A percentile compares a stretch with the other conserved stretches of the same genome.
These are phyloP conservation scores for Nomada goodeniana DNA, from an alignment of 2,888 invertebrate genomes.

Conservation along the genomic window DNA sequence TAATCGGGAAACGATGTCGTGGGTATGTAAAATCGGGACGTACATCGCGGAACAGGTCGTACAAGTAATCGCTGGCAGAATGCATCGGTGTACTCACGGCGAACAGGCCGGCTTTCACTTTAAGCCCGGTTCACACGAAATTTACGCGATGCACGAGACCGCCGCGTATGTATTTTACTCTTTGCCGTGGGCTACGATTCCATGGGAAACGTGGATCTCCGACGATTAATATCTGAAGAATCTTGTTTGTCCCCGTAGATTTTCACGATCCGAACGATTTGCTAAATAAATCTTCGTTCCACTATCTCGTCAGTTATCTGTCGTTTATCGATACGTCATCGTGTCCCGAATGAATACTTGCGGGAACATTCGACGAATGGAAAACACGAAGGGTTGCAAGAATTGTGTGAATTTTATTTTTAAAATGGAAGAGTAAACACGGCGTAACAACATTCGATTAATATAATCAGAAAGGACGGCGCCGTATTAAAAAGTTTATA, in stretches of 20 bases:
- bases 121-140: conserved; percentile 60
- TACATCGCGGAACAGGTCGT: conserved; percentile 59
- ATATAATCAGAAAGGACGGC: neutral
- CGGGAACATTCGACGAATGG: neutral
- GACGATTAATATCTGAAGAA: conserved; percentile 29
- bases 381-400: neutral
- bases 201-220: conserved; percentile 15
- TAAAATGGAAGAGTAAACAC: neutral
- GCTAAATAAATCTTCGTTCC: conserved; percentile 8
- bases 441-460: neutral
- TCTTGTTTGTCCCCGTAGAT: conserved; percentile 6
- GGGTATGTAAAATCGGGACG: conserved; percentile 60
- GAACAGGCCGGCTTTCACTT: conserved; percentile 67
- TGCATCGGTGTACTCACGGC: conserved; percentile 54
- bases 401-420: neutral
- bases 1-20: conserved; percentile 59
- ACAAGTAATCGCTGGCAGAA: conserved; percentile 53
- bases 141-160: conserved; percentile 34
- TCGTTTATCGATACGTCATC: neutral
- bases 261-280: neutral
- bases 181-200: neutral
- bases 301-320: conserved; percentile 2
- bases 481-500: neutral
- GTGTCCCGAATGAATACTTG: neutral
- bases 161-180: neutral